These are phyloP conservation scores for Sebastes aleutianus DNA, from an alignment of 2,797 vertebrate species.

Conservation along the genomic window DNA sequence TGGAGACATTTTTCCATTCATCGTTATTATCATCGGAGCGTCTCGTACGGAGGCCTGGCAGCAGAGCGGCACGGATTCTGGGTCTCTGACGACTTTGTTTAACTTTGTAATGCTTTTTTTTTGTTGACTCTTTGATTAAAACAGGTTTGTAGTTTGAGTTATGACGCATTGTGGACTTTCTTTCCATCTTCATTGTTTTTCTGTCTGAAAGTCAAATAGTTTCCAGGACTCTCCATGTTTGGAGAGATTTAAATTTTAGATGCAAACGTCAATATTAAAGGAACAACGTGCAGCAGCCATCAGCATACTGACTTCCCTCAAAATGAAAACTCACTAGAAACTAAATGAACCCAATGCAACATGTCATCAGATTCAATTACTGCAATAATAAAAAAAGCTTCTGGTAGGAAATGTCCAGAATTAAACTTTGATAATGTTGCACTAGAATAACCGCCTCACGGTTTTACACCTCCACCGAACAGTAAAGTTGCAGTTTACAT, in stretches of 20 bases:
- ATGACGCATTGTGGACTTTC: no score
- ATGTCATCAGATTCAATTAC: neutral
- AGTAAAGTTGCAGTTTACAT: no score
- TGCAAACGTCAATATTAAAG: no score
- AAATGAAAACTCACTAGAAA: neutral
- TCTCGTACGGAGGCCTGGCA: neutral
- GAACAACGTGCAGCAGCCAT: no score
- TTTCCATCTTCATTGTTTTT: neutral
- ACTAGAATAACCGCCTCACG: no score
- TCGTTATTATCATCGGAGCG: no score
- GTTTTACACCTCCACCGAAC: no score
- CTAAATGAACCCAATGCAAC: neutral
- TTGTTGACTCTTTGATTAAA: no score
- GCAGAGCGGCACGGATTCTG: neutral
- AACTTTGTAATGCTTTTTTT: neutral
- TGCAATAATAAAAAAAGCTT: neutral
- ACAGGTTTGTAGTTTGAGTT: no score
- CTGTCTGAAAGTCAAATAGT: neutral
- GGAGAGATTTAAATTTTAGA: neutral
- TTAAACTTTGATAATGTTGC: no score
- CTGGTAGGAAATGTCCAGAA: no score
- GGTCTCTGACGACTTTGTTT: neutral
- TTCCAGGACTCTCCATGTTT: neutral
- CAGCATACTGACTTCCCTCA: neutral
- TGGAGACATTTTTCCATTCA: neutral